Evolutionary conservation across 2,113 vertebrate species (phyloP), one percentile per base, ranked within the genome.

Genomic region (Gymnorhina tibicen): DNA sequence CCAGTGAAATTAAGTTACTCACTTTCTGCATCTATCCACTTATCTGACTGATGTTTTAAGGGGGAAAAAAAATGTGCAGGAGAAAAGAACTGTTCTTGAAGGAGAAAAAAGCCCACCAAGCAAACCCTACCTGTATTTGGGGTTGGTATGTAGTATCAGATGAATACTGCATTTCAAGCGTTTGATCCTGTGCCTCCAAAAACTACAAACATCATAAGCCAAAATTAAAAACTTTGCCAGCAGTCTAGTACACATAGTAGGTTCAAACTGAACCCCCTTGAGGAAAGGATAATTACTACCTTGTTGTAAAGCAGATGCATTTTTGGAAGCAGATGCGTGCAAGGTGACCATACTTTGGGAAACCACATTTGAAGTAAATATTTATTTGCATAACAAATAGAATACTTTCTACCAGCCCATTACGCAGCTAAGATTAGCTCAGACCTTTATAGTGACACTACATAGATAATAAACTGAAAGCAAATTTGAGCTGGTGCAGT

Each of bases 211-310:
- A 96, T 82, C 91, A 95, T 96, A 97, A 96, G 93, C 88, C 84
- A 91, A 97, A 97, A 96, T 98, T 97, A 97, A 98, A 98, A 98
- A 96, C 96, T 94, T 94, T 11, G 89, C 95, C 97, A 98, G 91
- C 96, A 97, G 83, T 89, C 97, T 96, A 95, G 97, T 98, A 97
- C 94, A 93, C 97, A 96, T 95, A 97, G 98, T 98, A 98, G 97
- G 94, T 97, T 96, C 97, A 97, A 97, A 98, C 98, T 97, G 98
- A 92, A 97, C 92, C 92, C 96, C 96, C 95, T 96, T 86, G 88
- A 96, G 93, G 98, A 97, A 96, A 97, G 92, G 98, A 98, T 98
- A 98, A 98, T 98, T 98, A 98, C 98, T 98, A 98, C 98, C 98
- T 97, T 97, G 97, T 97, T 98, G 96, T 96, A 92, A 87, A 88